These are phyloP conservation scores for Podarcis raffonei DNA, from an alignment of 2,113 vertebrate species.

Conservation along the genomic window DNA sequence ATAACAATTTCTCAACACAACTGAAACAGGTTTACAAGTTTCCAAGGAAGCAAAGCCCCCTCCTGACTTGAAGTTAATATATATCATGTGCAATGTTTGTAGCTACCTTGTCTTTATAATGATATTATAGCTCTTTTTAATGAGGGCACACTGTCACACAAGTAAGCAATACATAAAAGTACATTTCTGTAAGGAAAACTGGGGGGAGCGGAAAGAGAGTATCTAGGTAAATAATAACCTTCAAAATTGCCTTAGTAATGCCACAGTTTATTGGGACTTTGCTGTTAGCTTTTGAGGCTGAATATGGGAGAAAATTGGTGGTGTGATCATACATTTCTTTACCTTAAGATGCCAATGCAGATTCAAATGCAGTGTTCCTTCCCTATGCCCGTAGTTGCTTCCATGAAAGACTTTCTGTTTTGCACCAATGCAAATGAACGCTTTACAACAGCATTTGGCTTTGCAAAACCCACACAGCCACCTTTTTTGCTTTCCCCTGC, in stretches of 20 bases:
- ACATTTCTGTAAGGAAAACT: constrained; percentile 46
- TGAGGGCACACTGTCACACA: constrained; percentile 43
- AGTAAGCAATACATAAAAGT: constrained; percentile 50
- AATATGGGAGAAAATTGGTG: constrained; percentile 13
- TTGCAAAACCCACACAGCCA: background rate
- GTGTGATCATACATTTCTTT: constrained; percentile 25
- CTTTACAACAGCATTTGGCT: background rate
- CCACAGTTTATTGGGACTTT: constrained; percentile 42
- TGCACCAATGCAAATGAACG: constrained; percentile 36
- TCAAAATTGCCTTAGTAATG: constrained; percentile 42
- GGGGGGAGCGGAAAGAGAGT: background rate
- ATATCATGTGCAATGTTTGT: constrained; percentile 39
- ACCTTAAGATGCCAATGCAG: constrained; percentile 8
- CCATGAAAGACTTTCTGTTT: constrained; percentile 33
- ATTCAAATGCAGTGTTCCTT: background rate
- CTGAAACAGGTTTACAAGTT: background rate
- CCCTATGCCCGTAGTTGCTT: background rate
- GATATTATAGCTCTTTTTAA: constrained; percentile 57
- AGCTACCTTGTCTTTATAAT: constrained; percentile 52
- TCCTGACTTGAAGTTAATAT: constrained; percentile 47
- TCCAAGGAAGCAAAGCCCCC: constrained; percentile 16
- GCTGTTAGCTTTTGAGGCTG: constrained; percentile 34
- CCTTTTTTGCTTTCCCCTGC: constrained; percentile 2
- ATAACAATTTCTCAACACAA: constrained; percentile 14
- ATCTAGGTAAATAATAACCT: constrained; percentile 47